Conservation (phyloP, 37 sponge, comb jelly and placozoan species). For the Chondrosia reniformis region DNA sequence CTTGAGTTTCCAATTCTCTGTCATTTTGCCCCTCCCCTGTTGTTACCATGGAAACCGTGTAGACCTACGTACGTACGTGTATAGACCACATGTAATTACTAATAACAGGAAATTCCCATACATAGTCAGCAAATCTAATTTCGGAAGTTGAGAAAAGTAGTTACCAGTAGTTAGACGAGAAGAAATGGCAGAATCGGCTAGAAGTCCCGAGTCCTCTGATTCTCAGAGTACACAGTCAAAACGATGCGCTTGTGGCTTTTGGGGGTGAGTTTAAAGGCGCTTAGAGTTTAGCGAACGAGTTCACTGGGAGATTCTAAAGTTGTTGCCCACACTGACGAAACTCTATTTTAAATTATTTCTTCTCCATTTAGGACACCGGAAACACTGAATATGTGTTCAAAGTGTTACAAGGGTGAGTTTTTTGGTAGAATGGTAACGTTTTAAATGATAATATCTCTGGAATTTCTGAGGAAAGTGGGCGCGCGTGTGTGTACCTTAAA, state of each 20-base stretch:
- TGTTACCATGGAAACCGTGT: neutral
- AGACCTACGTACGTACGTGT: too few relatives aligned
- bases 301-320: too few relatives aligned
- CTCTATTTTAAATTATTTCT: neutral
- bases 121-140: neutral
- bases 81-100: too few relatives aligned
- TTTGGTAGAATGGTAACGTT: neutral
- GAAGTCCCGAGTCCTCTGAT: conserved; percentile 40
- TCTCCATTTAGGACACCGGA: conserved; percentile 46
- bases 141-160: neutral
- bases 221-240: conserved; percentile 50
- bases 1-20: conserved; percentile 1
- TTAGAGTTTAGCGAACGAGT: too few relatives aligned
- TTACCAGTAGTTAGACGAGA: neutral
- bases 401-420: conserved; percentile 64
- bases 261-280: conserved; percentile 46
- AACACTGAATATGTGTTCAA: conserved; percentile 69
- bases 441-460: too few relatives aligned
- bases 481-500: too few relatives aligned
- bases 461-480: too few relatives aligned
- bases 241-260: conserved; percentile 70
- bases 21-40: neutral
- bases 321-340: neutral
- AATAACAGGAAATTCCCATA: neutral
- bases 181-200: conserved; percentile 30